Percentiles rank a stretch among this genome's conserved stretches.
These are phyloP conservation scores for Pandemis heparana DNA, from an alignment of 2,888 invertebrate species.

Conservation along the genomic window DNA sequence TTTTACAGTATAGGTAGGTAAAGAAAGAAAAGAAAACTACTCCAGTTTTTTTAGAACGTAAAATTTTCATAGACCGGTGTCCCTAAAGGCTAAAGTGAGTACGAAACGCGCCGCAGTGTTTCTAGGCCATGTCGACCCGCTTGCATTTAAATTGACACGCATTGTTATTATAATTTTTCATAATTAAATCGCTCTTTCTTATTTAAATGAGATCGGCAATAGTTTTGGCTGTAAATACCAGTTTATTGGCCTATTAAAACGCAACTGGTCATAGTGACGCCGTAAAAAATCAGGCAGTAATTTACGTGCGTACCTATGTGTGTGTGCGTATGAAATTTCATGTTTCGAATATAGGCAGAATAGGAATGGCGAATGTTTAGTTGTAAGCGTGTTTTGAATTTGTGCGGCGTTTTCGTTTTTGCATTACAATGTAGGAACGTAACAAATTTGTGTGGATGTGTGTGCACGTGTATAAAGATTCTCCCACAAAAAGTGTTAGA, in stretches of 20 bases:
- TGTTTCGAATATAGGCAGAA: background rate
- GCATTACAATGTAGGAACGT: too few species aligned
- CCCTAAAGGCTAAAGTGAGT: slow-evolving; percentile 31
- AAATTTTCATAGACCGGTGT: slow-evolving; percentile 17
- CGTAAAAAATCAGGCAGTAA: background rate
- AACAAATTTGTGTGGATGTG: too few species aligned
- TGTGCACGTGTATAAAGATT: too few species aligned
- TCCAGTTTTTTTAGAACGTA: background rate
- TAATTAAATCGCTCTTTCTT: slow-evolving; percentile 37
- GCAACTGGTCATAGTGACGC: background rate
- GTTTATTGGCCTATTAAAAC: background rate
- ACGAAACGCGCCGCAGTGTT: slow-evolving; percentile 46
- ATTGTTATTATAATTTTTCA: slow-evolving; percentile 61
- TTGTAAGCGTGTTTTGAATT: too few species aligned
- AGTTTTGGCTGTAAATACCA: background rate
- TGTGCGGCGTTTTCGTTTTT: too few species aligned
- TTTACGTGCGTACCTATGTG: background rate
- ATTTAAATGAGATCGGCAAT: slow-evolving; percentile 37
- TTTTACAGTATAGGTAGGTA: too few species aligned
- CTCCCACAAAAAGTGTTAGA: too few species aligned
- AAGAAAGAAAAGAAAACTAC: too few species aligned
- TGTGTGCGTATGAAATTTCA: background rate
- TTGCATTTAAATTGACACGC: slow-evolving; percentile 61
- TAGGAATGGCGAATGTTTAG: too few species aligned
- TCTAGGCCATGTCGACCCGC: slow-evolving; percentile 55